phyloP scores from a whole-genome alignment of 2,888 invertebrate species.

The Linnaemya tessellans region DNA sequence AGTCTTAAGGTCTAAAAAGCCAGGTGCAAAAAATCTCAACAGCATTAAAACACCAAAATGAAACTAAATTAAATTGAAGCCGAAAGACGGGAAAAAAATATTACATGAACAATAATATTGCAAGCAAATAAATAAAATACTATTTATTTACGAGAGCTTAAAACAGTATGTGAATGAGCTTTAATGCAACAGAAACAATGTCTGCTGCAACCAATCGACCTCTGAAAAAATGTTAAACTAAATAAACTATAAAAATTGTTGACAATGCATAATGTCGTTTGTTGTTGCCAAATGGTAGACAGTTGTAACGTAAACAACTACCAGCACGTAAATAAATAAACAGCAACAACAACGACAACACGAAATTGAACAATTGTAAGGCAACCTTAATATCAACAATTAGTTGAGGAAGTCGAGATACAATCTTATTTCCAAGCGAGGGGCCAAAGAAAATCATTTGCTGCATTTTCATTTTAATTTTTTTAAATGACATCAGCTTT shows the following conservation, averaged over 20 bases:
- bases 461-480: not conserved
- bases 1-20: constrained; percentile 50
- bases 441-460: constrained; percentile 28
- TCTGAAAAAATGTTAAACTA: constrained; percentile 40
- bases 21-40: constrained; percentile 68
- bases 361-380: constrained; percentile 9
- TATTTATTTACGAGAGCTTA: constrained; percentile 27
- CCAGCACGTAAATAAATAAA: not conserved
- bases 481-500: no score
- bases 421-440: constrained; percentile 34
- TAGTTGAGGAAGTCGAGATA: constrained; percentile 45
- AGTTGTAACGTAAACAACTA: constrained; percentile 58
- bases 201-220: constrained; percentile 51
- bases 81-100: constrained; percentile 32
- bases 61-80: constrained; percentile 60
- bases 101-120: constrained; percentile 60
- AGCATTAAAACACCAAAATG: constrained; percentile 7
- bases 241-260: constrained; percentile 67
- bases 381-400: constrained; percentile 53
- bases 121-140: constrained; percentile 38
- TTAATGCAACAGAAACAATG: constrained; percentile 48
- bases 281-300: constrained; percentile 63
- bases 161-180: constrained; percentile 58
- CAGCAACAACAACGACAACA: not conserved
- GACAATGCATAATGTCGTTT: constrained; percentile 62